Percentiles rank a stretch among this genome's conserved stretches.
These are phyloP conservation scores for Tor tambroides DNA, from an alignment of 2,113 vertebrate species.

Conservation along the genomic window DNA sequence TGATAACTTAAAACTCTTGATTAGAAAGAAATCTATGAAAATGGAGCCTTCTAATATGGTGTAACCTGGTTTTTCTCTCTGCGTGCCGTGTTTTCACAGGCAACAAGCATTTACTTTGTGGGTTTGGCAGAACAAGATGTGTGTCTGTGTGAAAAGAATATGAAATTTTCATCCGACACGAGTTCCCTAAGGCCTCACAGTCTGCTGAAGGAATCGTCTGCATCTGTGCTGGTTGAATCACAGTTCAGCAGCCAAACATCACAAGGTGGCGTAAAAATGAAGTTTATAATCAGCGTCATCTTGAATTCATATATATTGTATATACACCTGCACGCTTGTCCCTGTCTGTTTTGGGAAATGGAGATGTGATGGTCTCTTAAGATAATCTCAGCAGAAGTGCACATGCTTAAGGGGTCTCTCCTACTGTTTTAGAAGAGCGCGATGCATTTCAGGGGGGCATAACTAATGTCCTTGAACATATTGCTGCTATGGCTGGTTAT, in stretches of 20 bases:
- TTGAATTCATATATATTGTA: not conserved
- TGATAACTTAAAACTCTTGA: not conserved
- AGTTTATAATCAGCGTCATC: not conserved
- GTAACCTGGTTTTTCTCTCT: conserved; percentile 27
- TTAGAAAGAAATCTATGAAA: conserved; percentile 9
- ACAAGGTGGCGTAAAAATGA: not conserved
- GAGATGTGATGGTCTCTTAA: conserved; percentile 1
- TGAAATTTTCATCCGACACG: conserved; percentile 27
- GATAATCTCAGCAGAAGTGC: conserved; percentile 1
- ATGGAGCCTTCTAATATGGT: not conserved
- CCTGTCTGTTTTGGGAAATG: not conserved
- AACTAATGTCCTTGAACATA: conserved; percentile 40
- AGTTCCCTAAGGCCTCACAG: conserved; percentile 19
- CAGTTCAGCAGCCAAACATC: not conserved
- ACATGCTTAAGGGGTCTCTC: not conserved
- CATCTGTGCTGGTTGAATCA: conserved; percentile 10
- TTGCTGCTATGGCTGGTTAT: conserved; percentile 45
- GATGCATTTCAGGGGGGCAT: not conserved
- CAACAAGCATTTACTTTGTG: conserved; percentile 32
- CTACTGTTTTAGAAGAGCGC: not conserved
- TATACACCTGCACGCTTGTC: conserved; percentile 3
- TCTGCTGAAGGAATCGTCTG: conserved; percentile 23
- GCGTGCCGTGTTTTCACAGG: conserved; percentile 26
- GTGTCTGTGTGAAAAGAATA: conserved; percentile 26
- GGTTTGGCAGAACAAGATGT: conserved; percentile 23